Conservation (phyloP, 1,140 invertebrate genomes). For the Sweltsa coloradensis region DNA sequence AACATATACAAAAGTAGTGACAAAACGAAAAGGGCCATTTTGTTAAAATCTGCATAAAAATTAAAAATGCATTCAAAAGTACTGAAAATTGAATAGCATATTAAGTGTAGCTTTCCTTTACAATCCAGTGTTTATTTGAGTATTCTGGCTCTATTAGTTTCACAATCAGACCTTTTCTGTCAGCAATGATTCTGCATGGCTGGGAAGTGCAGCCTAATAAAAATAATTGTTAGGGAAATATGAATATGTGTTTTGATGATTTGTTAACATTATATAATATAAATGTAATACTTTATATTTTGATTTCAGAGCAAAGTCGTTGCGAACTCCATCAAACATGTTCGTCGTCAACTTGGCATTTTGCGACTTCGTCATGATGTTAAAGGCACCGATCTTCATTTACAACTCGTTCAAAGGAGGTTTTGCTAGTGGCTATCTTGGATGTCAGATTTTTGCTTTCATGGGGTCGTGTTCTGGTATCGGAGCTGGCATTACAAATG, state of each 20-base stretch:
- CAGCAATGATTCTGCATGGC: too few species aligned
- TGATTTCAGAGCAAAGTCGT: conserved; percentile 55
- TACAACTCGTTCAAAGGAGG: conserved; percentile 72
- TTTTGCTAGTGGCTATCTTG: conserved; percentile 53
- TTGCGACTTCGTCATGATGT: conserved; percentile 79
- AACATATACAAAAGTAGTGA: too few species aligned
- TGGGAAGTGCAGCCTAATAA: neutral
- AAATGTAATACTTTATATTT: conserved; percentile 14
- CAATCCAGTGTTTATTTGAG: too few species aligned
- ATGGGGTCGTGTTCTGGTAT: conserved; percentile 69
- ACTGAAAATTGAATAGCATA: too few species aligned
- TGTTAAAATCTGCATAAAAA: too few species aligned
- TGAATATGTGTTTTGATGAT: neutral
- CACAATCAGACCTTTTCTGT: too few species aligned
- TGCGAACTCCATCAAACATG: conserved; percentile 81
- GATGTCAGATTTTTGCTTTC: conserved; percentile 65
- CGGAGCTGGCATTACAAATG: conserved; percentile 66
- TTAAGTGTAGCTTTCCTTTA: too few species aligned
- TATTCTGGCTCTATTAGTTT: too few species aligned
- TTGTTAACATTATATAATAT: neutral
- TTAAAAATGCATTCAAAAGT: too few species aligned
- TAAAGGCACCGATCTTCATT: conserved; percentile 76
- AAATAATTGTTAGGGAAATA: neutral
- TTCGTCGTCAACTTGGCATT: conserved; percentile 79
- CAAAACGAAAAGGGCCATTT: too few species aligned